phyloP scores from a whole-genome alignment of 1,140 invertebrate genomes.

The Nixonia krombeini region DNA sequence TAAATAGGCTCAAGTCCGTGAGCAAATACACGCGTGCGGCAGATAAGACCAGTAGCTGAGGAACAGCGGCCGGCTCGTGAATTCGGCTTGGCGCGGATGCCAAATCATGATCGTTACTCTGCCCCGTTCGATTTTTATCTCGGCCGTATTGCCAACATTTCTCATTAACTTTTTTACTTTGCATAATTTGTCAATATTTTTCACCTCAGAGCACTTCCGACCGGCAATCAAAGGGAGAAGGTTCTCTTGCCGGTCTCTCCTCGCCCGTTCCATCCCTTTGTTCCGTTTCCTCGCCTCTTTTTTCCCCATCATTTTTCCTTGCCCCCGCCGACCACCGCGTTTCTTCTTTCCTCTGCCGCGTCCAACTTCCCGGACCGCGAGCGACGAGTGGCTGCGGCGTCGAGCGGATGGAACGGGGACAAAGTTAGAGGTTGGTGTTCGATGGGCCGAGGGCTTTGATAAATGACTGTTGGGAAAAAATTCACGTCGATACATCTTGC shows the following conservation, averaged over 20 bases:
- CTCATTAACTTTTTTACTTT: no score
- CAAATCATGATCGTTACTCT: no score
- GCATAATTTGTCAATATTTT: background rate
- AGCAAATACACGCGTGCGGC: constrained; percentile 58
- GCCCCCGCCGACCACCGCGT: background rate
- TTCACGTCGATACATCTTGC: constrained; percentile 68
- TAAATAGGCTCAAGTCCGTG: constrained; percentile 58
- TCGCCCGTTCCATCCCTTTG: no score
- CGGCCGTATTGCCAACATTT: no score
- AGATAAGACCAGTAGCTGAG: constrained; percentile 53
- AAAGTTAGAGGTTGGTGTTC: constrained; percentile 39
- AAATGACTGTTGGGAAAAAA: constrained; percentile 67
- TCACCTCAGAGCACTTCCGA: no score
- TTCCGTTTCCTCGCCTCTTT: background rate
- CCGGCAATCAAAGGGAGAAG: no score
- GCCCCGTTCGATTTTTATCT: no score
- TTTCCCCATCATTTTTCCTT: background rate
- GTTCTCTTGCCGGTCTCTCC: no score
- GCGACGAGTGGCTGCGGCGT: constrained; percentile 18
- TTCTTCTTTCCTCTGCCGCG: background rate
- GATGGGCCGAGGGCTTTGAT: constrained; percentile 62
- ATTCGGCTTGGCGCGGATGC: no score
- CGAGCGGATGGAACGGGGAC: constrained; percentile 29
- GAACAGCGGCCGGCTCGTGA: background rate
- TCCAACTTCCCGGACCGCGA: no score